These are phyloP conservation scores for rat (Rattus norvegicus) DNA, from an alignment of 2,113 vertebrate genomes.

Conservation along the genomic window DNA sequence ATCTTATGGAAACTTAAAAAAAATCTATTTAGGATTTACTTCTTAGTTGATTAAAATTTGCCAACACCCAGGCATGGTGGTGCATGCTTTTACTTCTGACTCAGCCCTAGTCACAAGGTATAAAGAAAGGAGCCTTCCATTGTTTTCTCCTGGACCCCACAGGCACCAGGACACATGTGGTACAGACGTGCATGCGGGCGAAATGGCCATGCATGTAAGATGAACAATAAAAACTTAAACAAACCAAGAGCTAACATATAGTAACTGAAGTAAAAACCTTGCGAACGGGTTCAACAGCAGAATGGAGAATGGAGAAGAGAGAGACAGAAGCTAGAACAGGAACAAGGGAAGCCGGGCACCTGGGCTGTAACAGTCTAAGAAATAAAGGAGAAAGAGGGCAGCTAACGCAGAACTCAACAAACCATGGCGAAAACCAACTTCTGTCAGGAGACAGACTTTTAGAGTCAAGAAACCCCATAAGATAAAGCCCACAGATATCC, in stretches of 20 bases:
- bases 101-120: background rate
- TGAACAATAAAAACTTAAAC: background rate
- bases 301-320: background rate
- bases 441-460: background rate
- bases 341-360: background rate
- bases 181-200: background rate
- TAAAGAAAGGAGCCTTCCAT: background rate
- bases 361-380: background rate
- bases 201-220: background rate
- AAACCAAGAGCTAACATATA: background rate
- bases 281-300: background rate
- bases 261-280: background rate
- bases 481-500: constrained; percentile 13
- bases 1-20: background rate
- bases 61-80: background rate
- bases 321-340: background rate
- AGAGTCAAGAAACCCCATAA: constrained; percentile 8
- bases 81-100: background rate
- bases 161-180: background rate
- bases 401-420: background rate
- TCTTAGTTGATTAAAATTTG: constrained; percentile 30
- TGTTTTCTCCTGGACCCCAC: background rate
- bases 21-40: constrained; percentile 28
- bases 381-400: background rate
- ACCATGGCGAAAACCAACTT: background rate